A percentile compares a stretch with the other conserved stretches of the same genome.
These are phyloP conservation scores for Yponomeuta plumbellus DNA, from an alignment of 2,888 invertebrate species.

Conservation along the genomic window DNA sequence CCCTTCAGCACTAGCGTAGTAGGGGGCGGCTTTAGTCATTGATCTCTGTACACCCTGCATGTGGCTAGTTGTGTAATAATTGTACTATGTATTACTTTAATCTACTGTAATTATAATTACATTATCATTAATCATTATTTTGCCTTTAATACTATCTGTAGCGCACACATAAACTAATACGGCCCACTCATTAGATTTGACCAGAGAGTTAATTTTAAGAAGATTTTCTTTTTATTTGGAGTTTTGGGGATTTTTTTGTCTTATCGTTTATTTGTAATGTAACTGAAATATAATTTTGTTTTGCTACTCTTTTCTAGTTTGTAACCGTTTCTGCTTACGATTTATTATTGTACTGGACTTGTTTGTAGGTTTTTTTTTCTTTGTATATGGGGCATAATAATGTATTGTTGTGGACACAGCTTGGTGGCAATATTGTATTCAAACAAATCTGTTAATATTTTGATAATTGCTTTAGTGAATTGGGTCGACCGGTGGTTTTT, in stretches of 20 bases:
- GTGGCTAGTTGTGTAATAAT: slow-evolving; percentile 10
- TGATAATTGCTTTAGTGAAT: slow-evolving; percentile 28
- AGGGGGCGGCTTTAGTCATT: slow-evolving; percentile 40
- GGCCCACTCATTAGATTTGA: slow-evolving; percentile 7
- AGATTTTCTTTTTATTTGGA: slow-evolving; percentile 37
- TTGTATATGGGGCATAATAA: slow-evolving; percentile 49
- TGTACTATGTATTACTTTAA: slow-evolving; percentile 4
- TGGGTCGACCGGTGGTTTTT: slow-evolving; percentile 30
- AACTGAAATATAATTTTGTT: slow-evolving; percentile 39
- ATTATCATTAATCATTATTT: slow-evolving; percentile 9
- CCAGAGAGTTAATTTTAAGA: slow-evolving; percentile 13
- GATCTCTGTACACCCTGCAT: slow-evolving; percentile 40
- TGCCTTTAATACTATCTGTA: slow-evolving; percentile 7
- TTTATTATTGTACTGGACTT: slow-evolving; percentile 31
- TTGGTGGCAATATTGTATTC: not conserved
- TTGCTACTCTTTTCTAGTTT: slow-evolving; percentile 24
- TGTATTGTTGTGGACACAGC: slow-evolving; percentile 5
- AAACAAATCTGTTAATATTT: slow-evolving; percentile 32
- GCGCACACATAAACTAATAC: slow-evolving; percentile 15
- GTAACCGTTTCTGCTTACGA: slow-evolving; percentile 37
- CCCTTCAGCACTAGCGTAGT: slow-evolving; percentile 24
- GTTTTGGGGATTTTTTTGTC: slow-evolving; percentile 50
- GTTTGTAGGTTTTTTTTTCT: slow-evolving; percentile 27
- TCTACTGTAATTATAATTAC: slow-evolving; percentile 9
- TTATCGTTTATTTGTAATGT: slow-evolving; percentile 34